phyloP scores from a whole-genome alignment of 2,113 vertebrate genomes.

The Tetrao urogallus region DNA sequence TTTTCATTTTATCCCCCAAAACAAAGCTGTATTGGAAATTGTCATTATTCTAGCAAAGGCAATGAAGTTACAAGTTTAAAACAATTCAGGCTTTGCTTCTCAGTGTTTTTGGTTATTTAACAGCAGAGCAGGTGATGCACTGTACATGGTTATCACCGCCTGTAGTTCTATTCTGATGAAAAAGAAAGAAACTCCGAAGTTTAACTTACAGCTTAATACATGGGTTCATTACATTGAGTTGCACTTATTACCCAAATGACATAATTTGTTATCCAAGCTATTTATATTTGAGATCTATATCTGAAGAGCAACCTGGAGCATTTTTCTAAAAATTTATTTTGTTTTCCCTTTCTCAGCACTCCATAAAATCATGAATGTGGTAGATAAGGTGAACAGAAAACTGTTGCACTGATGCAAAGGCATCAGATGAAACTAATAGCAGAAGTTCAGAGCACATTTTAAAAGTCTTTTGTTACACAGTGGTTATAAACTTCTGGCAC shows the following conservation, averaged over 20 bases:
- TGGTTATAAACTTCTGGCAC: neutral
- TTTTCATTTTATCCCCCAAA: neutral
- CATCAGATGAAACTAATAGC: neutral
- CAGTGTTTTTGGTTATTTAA: neutral
- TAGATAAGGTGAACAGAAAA: neutral
- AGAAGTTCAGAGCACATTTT: neutral
- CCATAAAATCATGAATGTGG: neutral
- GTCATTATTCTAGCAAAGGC: neutral
- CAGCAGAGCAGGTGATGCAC: neutral
- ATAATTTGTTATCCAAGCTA: fast-evolving
- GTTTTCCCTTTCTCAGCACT: neutral
- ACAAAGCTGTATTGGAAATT: neutral
- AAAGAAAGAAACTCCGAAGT: neutral
- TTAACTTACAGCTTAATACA: neutral
- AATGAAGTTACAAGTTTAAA: neutral
- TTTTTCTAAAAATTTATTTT: neutral
- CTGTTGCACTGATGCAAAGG: neutral
- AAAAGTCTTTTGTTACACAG: neutral
- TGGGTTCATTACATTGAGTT: neutral
- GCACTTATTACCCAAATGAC: neutral
- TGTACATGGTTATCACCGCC: neutral
- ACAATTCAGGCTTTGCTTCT: neutral
- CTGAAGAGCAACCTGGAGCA: neutral
- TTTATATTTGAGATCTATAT: neutral
- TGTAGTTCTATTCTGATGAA: neutral